Evolutionary conservation across 2,113 vertebrate genomes (phyloP).

Genomic region (Hiodon alosoides): DNA sequence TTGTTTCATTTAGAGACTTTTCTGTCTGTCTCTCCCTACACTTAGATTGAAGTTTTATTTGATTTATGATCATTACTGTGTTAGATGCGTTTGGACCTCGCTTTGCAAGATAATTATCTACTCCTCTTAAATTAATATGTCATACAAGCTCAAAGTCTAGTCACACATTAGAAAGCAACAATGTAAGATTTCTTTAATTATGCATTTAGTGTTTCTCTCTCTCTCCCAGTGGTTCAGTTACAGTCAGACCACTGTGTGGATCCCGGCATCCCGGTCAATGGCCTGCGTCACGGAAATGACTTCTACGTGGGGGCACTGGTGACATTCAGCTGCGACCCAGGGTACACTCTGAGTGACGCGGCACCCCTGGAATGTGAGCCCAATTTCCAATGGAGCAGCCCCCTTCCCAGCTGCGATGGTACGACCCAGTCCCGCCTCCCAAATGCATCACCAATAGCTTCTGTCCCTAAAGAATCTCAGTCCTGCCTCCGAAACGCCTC

Average conservation of each 20-base stretch:
- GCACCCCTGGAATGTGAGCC: slow-evolving; percentile 89
- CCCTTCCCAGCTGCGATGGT: slow-evolving; percentile 96
- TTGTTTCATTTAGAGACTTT: no score
- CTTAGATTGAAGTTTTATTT: no score
- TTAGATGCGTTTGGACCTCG: no score
- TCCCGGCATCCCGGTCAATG: slow-evolving; percentile 90
- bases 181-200: neutral
- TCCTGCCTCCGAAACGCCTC: no score
- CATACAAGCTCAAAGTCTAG: no score
- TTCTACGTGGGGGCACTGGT: slow-evolving; percentile 94
- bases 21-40: no score
- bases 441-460: no score
- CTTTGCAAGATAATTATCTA: no score
- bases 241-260: slow-evolving; percentile 95
- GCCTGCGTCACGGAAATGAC: slow-evolving; percentile 87
- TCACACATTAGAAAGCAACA: no score
- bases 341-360: slow-evolving; percentile 82
- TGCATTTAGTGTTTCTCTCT: neutral
- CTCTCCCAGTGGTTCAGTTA: slow-evolving; percentile 76
- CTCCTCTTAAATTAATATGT: no score
- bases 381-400: slow-evolving; percentile 95
- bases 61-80: no score
- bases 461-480: no score
- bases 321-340: slow-evolving; percentile 87
- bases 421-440: slow-evolving; percentile 22